phyloP scores from a whole-genome alignment of 2,113 vertebrate species.

The Lepus americanus region DNA sequence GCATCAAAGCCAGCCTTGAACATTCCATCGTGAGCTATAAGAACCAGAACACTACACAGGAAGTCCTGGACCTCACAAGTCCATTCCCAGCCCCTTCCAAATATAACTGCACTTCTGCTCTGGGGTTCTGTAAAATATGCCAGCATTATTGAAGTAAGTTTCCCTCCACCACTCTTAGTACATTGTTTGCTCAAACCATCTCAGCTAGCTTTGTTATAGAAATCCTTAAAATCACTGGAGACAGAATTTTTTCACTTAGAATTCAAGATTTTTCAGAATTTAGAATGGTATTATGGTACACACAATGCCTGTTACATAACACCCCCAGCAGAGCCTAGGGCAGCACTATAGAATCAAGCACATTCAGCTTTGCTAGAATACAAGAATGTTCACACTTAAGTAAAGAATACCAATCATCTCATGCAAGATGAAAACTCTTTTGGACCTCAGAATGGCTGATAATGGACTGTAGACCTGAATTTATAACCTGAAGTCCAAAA shows the following conservation, averaged over 20 bases:
- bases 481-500: constrained; percentile 27
- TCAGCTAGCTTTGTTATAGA: neutral
- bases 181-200: constrained; percentile 13
- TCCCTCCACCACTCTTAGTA: neutral
- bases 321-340: neutral
- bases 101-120: neutral
- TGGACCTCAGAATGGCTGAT: neutral
- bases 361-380: neutral
- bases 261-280: constrained; percentile 13
- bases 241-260: constrained; percentile 6
- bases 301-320: neutral
- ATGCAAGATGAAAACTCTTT: constrained; percentile 17
- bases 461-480: neutral
- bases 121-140: neutral
- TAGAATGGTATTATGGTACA: neutral
- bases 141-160: neutral
- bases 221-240: neutral
- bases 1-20: neutral
- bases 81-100: neutral
- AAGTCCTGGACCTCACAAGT: neutral
- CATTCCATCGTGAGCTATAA: neutral
- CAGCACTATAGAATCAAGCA: neutral
- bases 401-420: neutral
- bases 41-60: neutral
- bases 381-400: neutral